Conservation (phyloP, 2,888 invertebrate species). For the Cremastinae sp. region DNA sequence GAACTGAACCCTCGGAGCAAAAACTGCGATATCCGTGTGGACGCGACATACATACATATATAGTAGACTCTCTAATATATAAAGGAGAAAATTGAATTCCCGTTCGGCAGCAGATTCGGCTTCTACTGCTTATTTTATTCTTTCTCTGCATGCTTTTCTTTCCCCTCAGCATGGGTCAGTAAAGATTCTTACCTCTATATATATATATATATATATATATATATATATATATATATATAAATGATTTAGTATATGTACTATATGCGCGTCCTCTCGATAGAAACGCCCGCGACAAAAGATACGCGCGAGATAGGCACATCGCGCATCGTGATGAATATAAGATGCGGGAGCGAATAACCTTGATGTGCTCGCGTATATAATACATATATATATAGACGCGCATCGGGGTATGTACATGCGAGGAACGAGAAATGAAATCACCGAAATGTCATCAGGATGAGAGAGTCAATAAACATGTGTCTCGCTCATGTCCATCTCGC, state of each 20-base stretch:
- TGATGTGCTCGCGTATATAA: no score
- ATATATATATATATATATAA: no score
- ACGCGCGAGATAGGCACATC: no score
- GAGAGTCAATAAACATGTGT: no score
- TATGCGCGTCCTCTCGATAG: no score
- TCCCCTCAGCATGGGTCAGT: background rate
- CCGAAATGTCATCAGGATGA: constrained; percentile 73
- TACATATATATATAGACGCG: no score
- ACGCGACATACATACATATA: constrained; percentile 22
- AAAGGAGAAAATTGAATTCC: constrained; percentile 63
- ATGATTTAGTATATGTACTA: no score
- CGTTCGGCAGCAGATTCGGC: constrained; percentile 43
- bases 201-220: constrained; percentile 36
- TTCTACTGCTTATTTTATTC: constrained; percentile 16
- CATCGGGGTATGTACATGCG: no score
- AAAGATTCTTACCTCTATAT: constrained; percentile 30
- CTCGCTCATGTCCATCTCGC: no score
- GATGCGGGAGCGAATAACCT: no score
- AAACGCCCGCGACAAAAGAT: no score
- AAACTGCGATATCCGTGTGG: background rate
- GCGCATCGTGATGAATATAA: no score
- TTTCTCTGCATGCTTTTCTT: background rate
- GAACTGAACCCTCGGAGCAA: constrained; percentile 12
- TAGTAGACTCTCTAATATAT: constrained; percentile 55
- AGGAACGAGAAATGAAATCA: constrained; percentile 69